Base-by-base conservation (phyloP, 2,888 invertebrate genomes). In the Thymelicus lineola region DNA sequence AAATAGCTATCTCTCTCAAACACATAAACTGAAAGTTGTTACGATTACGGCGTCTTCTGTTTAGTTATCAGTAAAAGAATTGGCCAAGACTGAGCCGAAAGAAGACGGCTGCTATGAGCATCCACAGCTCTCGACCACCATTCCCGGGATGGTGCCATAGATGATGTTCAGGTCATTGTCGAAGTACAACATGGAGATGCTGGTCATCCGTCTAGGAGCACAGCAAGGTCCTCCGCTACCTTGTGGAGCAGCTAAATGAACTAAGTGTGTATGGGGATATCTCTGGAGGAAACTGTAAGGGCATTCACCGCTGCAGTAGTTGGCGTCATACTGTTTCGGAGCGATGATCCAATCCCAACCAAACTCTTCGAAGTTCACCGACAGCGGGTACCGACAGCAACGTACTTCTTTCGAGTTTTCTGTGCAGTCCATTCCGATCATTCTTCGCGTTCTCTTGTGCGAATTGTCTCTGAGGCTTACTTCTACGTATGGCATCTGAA, bases 291-390 rank as follows among this genome's bases (percentile, higher is more conserved):
- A 98, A 64, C 97, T 96, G 89, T 96, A 97, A 0, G 97, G 97
- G 87, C 99, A 99, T 80, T 98, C 98, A 7, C 99, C 99, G 67
- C 97, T 96, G 93, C 99, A 99, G 93, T 98, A 98, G 91, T 98
- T 98, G 7, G 99, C 99, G 82, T 98, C 97, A 93, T 99, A 99
- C 72, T 96, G 95, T 81, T 98, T 98, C 0, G 99, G 99, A 0
- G 98, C 98, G 71, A 99, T 98, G 80, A 99, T 97, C 96, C 98
- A 99, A 85, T 99, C 98, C 98, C 99, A 99, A 36, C 98, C 98
- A 84, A 99, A 98, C 82, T 97, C 96, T 78, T 97, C 97, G 87
- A 99, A 99, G 93, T 99, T 98, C 15, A 99, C 98, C 14, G 96
- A 96, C 57, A 99, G 94, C 0, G 98, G 98, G 89, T 98, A 98